These are phyloP conservation scores for Perdita meconis DNA, from an alignment of 2,888 invertebrate genomes.

Conservation along the genomic window DNA sequence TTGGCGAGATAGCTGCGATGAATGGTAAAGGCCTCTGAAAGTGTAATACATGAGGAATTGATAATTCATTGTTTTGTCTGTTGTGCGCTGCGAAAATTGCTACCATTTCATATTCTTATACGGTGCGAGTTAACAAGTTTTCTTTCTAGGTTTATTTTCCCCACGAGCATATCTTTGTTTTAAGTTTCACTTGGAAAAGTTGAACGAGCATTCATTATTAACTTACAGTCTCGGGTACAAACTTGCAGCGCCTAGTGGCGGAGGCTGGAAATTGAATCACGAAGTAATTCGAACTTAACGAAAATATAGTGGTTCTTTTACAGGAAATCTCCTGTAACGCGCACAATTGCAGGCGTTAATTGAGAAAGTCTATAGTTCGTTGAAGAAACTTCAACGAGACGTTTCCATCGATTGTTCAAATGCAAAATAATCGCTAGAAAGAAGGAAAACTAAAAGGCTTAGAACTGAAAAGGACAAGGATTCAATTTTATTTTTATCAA, in stretches of 20 bases:
- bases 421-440: no score
- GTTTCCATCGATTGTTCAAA: no score
- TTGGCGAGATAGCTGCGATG: neutral
- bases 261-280: neutral
- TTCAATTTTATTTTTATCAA: neutral
- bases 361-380: neutral
- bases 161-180: neutral
- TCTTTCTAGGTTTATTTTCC: neutral
- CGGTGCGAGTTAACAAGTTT: slow-evolving; percentile 10
- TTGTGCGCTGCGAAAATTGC: neutral
- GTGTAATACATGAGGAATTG: slow-evolving; percentile 19
- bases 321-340: neutral
- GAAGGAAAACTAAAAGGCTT: no score
- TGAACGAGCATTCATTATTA: neutral
- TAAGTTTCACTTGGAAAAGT: neutral
- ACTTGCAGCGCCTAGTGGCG: neutral
- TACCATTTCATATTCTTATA: neutral
- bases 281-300: neutral
- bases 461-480: no score
- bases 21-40: neutral
- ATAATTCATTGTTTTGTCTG: slow-evolving; percentile 29
- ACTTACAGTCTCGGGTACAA: neutral
- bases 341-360: neutral
- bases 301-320: neutral
- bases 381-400: neutral